phyloP scores from a whole-genome alignment of 1,140 invertebrate species.

The Aleiodes sp. region DNA sequence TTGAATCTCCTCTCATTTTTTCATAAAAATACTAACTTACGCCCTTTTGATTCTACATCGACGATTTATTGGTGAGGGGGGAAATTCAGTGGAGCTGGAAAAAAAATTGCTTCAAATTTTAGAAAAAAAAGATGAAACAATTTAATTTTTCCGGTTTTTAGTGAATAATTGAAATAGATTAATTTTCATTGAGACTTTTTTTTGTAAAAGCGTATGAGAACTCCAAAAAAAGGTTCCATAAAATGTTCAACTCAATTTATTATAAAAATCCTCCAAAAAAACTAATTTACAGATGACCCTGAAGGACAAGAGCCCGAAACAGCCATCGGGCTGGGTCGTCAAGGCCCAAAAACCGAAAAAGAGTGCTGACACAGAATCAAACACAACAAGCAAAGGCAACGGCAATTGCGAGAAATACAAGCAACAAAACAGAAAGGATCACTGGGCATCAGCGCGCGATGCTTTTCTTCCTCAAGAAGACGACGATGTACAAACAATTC shows the following conservation, averaged over 20 bases:
- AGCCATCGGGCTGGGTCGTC: constrained; percentile 52
- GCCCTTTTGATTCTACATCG: no score
- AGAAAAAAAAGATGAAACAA: no score
- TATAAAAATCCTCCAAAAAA: neutral
- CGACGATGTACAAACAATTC: constrained; percentile 44
- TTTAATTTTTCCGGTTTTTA: no score
- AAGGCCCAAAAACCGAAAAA: constrained; percentile 57
- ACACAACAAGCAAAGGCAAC: constrained; percentile 50
- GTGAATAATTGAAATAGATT: no score
- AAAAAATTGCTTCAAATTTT: no score
- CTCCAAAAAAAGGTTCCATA: no score
- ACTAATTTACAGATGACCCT: constrained; percentile 50
- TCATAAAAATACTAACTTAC: no score
- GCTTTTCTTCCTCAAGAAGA: constrained; percentile 57
- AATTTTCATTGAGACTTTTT: no score
- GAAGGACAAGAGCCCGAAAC: constrained; percentile 58
- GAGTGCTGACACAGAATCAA: constrained; percentile 52
- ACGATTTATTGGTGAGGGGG: no score
- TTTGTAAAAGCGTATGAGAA: no score
- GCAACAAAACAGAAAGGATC: constrained; percentile 56
- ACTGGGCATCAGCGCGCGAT: constrained; percentile 61
- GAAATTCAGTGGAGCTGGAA: no score
- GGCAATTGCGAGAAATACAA: constrained; percentile 54
- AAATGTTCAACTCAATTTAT: constrained; percentile 17
- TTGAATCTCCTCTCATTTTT: no score